Conservation (phyloP, 1,140 invertebrate species). For the Nephila pilipes region DNA sequence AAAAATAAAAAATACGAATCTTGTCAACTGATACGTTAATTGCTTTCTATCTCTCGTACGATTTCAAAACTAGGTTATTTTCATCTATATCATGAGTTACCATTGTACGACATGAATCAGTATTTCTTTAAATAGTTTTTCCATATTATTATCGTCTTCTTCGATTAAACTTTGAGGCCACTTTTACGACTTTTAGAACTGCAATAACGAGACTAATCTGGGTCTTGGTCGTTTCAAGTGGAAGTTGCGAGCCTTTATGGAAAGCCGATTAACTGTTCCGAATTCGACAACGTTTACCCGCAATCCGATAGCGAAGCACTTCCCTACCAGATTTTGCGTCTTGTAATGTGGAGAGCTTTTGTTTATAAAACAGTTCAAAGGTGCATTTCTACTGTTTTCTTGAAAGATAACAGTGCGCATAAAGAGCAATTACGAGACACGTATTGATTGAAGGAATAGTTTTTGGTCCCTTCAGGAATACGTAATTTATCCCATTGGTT, state of each 20-base stretch:
- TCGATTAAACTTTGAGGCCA: neutral
- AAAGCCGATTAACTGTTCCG: conserved; percentile 17
- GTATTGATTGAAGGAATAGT: neutral
- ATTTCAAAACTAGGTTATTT: no score
- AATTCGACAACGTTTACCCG: neutral
- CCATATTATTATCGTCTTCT: neutral
- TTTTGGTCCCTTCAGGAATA: neutral
- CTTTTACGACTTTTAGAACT: neutral
- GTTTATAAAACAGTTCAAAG: neutral
- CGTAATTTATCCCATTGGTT: neutral
- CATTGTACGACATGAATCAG: no score
- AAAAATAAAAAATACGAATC: no score
- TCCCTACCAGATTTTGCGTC: neutral
- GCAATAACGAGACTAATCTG: neutral
- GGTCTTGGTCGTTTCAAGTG: neutral
- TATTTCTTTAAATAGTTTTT: no score
- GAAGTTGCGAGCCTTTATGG: neutral
- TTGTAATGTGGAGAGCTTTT: neutral
- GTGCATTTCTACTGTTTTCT: neutral
- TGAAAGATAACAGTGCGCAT: neutral
- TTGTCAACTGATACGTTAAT: no score
- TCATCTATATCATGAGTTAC: no score
- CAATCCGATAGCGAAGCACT: neutral
- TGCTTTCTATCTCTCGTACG: no score
- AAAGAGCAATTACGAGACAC: neutral